phyloP scores from a whole-genome alignment of 2,113 vertebrate genomes.

The Chaetodon trifascialis region DNA sequence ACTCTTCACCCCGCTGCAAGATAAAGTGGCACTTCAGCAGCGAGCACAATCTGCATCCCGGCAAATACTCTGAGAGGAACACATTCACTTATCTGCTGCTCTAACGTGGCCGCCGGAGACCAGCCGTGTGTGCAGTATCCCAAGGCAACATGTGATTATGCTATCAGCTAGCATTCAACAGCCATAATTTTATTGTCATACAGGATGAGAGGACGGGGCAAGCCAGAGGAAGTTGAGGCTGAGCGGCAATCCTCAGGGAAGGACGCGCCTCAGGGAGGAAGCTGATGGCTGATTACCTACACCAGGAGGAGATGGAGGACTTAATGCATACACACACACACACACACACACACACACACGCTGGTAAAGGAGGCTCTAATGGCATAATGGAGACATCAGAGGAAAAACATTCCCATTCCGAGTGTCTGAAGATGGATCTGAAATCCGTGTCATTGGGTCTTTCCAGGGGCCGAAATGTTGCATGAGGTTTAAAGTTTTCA shows the following conservation, averaged over 20 bases:
- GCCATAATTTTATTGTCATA: slow-evolving; percentile 62
- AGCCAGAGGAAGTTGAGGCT: not conserved
- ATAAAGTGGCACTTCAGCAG: slow-evolving; percentile 37
- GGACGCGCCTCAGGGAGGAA: not conserved
- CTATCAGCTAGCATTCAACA: slow-evolving; percentile 56
- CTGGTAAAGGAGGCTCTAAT: slow-evolving; percentile 24
- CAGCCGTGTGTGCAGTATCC: slow-evolving; percentile 15
- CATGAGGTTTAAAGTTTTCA: not conserved
- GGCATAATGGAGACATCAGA: slow-evolving; percentile 35
- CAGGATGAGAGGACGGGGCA: slow-evolving; percentile 22
- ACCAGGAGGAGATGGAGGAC: too few species aligned
- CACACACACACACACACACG: slow-evolving; percentile 20
- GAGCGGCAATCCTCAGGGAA: not conserved
- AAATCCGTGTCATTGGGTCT: slow-evolving; percentile 10
- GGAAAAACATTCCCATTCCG: slow-evolving; percentile 41
- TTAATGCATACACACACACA: too few species aligned
- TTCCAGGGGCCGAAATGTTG: not conserved
- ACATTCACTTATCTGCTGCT: slow-evolving; percentile 28
- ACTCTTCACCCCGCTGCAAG: slow-evolving; percentile 11
- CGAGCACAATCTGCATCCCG: slow-evolving; percentile 24
- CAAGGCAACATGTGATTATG: slow-evolving; percentile 52
- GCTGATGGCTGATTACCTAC: slow-evolving; percentile 43
- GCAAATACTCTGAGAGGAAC: slow-evolving; percentile 30
- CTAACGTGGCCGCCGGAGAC: slow-evolving; percentile 35
- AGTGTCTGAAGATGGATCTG: slow-evolving; percentile 35